Conservation (phyloP, 1,140 invertebrate genomes). For the Pseudoatta argentina region DNA sequence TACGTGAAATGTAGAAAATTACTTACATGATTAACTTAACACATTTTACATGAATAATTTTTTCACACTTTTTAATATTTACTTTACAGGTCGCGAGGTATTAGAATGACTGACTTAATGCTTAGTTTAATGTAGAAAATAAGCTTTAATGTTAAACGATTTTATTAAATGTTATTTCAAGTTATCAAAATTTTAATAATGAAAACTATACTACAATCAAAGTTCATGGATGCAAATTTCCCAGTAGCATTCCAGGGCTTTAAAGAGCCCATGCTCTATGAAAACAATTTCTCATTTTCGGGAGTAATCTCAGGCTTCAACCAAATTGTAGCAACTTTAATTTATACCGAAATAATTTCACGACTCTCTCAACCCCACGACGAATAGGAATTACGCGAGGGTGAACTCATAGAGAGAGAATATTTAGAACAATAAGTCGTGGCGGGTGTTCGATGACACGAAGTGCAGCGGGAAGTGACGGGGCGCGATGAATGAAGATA, state of each 20-base stretch:
- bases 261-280: neutral
- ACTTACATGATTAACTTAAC: no score
- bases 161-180: no score
- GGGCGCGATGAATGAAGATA: constrained; percentile 69
- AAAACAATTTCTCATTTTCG: neutral
- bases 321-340: neutral
- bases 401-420: constrained; percentile 28
- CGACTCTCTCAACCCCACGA: neutral
- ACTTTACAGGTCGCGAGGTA: no score
- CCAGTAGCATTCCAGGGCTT: neutral
- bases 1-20: no score
- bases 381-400: constrained; percentile 20
- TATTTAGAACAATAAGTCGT: constrained; percentile 68
- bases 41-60: no score
- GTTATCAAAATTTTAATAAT: no score
- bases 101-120: no score
- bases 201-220: no score
- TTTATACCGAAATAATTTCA: constrained; percentile 27
- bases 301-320: neutral
- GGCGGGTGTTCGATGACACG: constrained; percentile 68
- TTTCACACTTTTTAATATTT: no score
- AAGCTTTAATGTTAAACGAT: no score
- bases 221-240: no score
- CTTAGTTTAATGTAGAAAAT: no score
- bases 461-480: constrained; percentile 69